Evolutionary conservation across 2,888 invertebrate genomes (phyloP), one percentile per base, ranked within the genome.

Genomic region (Linyphia triangularis): DNA sequence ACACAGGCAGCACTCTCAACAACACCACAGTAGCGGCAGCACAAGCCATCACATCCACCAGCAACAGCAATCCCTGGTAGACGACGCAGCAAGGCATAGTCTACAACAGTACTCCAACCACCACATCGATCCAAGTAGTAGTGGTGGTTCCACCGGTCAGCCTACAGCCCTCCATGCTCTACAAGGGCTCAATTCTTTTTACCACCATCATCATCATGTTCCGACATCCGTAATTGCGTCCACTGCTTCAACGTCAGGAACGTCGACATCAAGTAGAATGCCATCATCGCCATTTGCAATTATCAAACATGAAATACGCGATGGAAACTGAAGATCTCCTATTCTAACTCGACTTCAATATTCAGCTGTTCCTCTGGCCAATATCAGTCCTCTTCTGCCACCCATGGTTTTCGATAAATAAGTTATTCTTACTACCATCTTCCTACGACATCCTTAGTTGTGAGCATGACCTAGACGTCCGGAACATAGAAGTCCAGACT

Each of bases 191-290:
- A 88, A 88, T 57, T 88, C 86, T 19, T 88, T 88, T 59, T 88
- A 88, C 59, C 79, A 85, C 77, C 85, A 78, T 19, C 85, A 88
- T 28, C 86, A 81, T 26, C 70, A 78, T 19, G 65, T 73, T 9
- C 51, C 79, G 9, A 73, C 81, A n/a, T 88, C 86, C 19, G 86
- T 88, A 5, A 88, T 88, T 9, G 86, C 86, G 13, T 88, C 86
- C 2, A 88, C 86, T 6, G 40, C 82, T 1, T 61, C 82, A 40
- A 40, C 82, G 37, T 72, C 72, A 16, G 61, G 61, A 13, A 79
- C 84, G 28, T 77, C 84, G 24, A 75, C 84, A 1, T 65, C 9
- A n/a, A 73, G 81, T 19, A 86, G 79, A 43, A 51, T 65, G 2
- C 59, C 81, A 10, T 57, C 86, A 22, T 28, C 81, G 19, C 73